A percentile compares a stretch with the other conserved stretches of the same genome.
Evolutionary conservation across 1,140 invertebrate species (phyloP).

Genomic region (Philaenus spumarius): DNA sequence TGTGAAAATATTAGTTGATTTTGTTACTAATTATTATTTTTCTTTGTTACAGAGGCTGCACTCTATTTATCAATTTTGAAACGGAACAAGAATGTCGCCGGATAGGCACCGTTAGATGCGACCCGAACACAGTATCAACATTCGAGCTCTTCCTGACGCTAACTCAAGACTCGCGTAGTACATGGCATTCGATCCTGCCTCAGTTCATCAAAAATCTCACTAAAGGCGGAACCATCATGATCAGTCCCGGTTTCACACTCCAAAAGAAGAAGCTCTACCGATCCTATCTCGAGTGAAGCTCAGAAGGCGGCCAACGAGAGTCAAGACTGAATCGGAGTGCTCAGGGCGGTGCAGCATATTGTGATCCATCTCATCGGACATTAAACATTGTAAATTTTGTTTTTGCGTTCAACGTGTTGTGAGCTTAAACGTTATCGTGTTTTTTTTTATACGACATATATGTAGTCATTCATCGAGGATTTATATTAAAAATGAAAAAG

Average conservation of each 20-base stretch:
- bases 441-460: constrained; percentile 7
- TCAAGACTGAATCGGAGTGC: constrained; percentile 18
- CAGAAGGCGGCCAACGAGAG: constrained; percentile 12
- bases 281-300: constrained; percentile 45
- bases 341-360: constrained; percentile 7
- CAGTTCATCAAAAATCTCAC: constrained; percentile 81
- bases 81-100: constrained; percentile 50
- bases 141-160: constrained; percentile 79
- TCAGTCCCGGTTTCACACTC: constrained; percentile 73
- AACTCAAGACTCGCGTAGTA: constrained; percentile 63
- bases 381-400: constrained; percentile 9
- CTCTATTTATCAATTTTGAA: constrained; percentile 67
- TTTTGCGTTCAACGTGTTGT: constrained; percentile 13
- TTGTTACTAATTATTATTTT: constrained; percentile 1
- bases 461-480: constrained; percentile 17
- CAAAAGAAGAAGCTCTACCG: constrained; percentile 83
- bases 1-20: background rate
- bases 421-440: constrained; percentile 7
- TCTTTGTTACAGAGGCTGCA: constrained; percentile 51
- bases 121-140: constrained; percentile 73
- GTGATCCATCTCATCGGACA: constrained; percentile 13
- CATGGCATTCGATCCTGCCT: constrained; percentile 75
- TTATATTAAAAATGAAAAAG: constrained; percentile 14
- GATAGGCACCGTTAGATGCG: constrained; percentile 66
- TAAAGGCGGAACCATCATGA: constrained; percentile 71